phyloP scores from a whole-genome alignment of 2,888 invertebrate species.

The Drosophila trichaetosa region DNA sequence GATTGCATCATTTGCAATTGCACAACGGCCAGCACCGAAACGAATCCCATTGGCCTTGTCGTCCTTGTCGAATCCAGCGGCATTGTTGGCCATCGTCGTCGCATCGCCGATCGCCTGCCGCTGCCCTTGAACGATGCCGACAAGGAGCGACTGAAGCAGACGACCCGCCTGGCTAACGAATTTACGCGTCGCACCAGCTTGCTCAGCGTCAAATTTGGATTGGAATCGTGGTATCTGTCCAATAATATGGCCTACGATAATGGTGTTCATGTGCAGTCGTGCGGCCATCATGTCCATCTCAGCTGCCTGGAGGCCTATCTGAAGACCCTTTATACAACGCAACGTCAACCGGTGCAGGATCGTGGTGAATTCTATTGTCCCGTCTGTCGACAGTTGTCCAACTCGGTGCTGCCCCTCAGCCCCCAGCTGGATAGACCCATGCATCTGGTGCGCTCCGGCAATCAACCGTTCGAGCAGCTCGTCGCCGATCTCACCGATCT shows the following conservation, averaged over 20 bases:
- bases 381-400: constrained; percentile 95
- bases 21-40: constrained; percentile 92
- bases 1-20: constrained; percentile 98
- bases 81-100: constrained; percentile 91
- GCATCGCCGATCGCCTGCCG: constrained; percentile 82
- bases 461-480: constrained; percentile 83
- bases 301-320: constrained; percentile 97
- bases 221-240: constrained; percentile 91
- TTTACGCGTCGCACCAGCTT: constrained; percentile 92
- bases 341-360: constrained; percentile 91
- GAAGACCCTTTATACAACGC: constrained; percentile 92
- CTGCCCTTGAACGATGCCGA: constrained; percentile 89
- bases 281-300: constrained; percentile 98
- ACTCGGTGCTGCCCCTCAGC: constrained; percentile 94
- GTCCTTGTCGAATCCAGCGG: constrained; percentile 94
- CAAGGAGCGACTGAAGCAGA: constrained; percentile 86
- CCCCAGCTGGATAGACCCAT: constrained; percentile 89
- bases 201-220: constrained; percentile 91
- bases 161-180: constrained; percentile 90
- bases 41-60: constrained; percentile 94
- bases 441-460: constrained; percentile 87
- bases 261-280: constrained; percentile 96
- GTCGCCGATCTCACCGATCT: constrained; percentile 86
- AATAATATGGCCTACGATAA: constrained; percentile 95
- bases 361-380: constrained; percentile 97